Evolutionary conservation across 2,888 invertebrate species (phyloP).

Genomic region (Lypha dubia): DNA sequence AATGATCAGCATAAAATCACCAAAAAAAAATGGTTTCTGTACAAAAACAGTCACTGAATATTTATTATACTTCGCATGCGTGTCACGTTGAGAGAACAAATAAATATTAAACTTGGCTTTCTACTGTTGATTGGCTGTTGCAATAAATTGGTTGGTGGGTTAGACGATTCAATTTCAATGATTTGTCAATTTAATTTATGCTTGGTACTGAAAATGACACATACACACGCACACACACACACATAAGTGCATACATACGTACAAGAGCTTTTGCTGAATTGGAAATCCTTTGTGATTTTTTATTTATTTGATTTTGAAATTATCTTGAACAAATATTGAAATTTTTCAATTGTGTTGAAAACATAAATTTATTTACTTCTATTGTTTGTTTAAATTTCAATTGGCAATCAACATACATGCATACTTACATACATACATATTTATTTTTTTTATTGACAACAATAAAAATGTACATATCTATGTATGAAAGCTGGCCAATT

Average conservation of each 20-base stretch:
- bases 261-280: slow-evolving; percentile 10
- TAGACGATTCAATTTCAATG: slow-evolving; percentile 33
- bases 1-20: slow-evolving; percentile 49
- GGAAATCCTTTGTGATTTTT: neutral
- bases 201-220: neutral
- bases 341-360: slow-evolving; percentile 39
- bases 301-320: slow-evolving; percentile 31
- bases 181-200: slow-evolving; percentile 4
- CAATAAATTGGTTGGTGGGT: slow-evolving; percentile 39
- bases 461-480: slow-evolving; percentile 60
- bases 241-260: neutral
- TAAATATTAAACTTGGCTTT: slow-evolving; percentile 62
- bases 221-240: too few relatives aligned
- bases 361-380: neutral
- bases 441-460: slow-evolving; percentile 42
- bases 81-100: slow-evolving; percentile 62
- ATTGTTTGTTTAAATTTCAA: slow-evolving; percentile 24
- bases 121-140: slow-evolving; percentile 63
- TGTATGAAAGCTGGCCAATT: slow-evolving; percentile 58
- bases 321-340: slow-evolving; percentile 45
- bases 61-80: slow-evolving; percentile 52
- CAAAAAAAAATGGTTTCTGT: too few relatives aligned
- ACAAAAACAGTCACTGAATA: too few relatives aligned
- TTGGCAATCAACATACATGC: slow-evolving; percentile 54
- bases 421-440: too few relatives aligned